phyloP scores from a whole-genome alignment of 2,888 invertebrate species.

The Amblyjoppa proteus region DNA sequence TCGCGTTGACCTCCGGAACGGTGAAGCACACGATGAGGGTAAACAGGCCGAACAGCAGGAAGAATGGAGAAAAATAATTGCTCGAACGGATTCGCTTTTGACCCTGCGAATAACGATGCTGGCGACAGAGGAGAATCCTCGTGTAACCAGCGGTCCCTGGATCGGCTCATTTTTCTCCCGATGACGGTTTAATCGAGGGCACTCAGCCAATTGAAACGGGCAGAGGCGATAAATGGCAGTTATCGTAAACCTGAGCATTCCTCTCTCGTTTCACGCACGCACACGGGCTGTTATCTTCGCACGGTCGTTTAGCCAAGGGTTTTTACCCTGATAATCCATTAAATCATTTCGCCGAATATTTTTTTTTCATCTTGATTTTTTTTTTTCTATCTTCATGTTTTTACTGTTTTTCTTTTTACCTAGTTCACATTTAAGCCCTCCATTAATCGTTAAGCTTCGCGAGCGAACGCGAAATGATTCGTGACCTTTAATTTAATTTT shows the following conservation, averaged over 20 bases:
- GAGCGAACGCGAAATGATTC: background rate
- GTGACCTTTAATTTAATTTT: background rate
- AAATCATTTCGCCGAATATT: constrained; percentile 20
- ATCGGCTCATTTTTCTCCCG: constrained; percentile 19
- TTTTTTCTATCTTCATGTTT: constrained; percentile 14
- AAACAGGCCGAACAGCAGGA: too few species aligned
- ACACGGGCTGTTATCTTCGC: constrained; percentile 27
- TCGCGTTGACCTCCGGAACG: background rate
- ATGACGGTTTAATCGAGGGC: constrained; percentile 52
- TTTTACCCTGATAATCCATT: constrained; percentile 13
- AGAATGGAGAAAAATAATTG: background rate
- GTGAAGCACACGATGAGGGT: background rate
- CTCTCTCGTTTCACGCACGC: constrained; percentile 20
- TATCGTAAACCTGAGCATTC: constrained; percentile 40
- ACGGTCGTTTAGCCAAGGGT: constrained; percentile 17
- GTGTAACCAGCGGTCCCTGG: background rate
- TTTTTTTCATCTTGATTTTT: background rate
- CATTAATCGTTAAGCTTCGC: background rate
- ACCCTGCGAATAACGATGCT: background rate
- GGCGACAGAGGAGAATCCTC: constrained; percentile 9
- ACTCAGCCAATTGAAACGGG: constrained; percentile 60
- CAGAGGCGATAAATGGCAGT: constrained; percentile 55
- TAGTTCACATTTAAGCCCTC: background rate
- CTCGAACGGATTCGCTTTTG: background rate
- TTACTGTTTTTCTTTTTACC: background rate